Base-by-base conservation (phyloP, 2,113 vertebrate genomes). In the Neolamprologus kungweensis region DNA sequence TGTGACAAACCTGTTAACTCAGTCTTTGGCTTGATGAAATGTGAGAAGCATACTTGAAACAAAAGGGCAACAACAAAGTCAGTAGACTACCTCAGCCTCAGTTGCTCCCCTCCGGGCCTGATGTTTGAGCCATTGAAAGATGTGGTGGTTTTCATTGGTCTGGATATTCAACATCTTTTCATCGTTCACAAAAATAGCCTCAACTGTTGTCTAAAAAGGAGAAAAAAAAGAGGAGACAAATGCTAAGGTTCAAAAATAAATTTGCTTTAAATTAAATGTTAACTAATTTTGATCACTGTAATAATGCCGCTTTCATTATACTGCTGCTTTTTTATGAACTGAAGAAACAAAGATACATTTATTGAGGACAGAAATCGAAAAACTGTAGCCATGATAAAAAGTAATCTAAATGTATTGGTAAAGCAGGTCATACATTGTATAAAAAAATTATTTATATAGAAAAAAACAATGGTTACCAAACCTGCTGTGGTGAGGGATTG, bases 101-200 rank as follows among this genome's bases (percentile, higher is more conserved):
- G 94, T 90, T 11, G 91, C 94, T 26, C 97, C 97, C 13, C 90
- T 95, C 21, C 88, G 89, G 5, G 97, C 97, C 92, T 97, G 96
- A 9, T 94, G 95, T 87, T 95, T 97, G 10, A 97, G 92, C 97
- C 97, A 97, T 26, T 96, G 94, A 87, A 97, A 97, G 65, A 97
- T 90, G 60, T 97, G 96, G 37, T 97, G 95, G 10, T 97, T 82
- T 80, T 96, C 87, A 51, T 51, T 93, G 8, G 97, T 97, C 88
- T 97, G 97, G 8, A 89, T 84, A 21, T 92, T 92, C 80, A 97
- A 71, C 3, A 58, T 51, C 21, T 96, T 94, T 3, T 97, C 96
- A 9, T 97, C 90, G 54, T 95, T 95, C 73, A 97, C 80, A 81
- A 93, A 92, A 88, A 97, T 75, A 14, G 91, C 88, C 88, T 97